Percentiles rank a stretch among this genome's conserved stretches.
Evolutionary conservation across 2,888 invertebrate genomes (phyloP).

Genomic region (Trichogramma dendrolimi): DNA sequence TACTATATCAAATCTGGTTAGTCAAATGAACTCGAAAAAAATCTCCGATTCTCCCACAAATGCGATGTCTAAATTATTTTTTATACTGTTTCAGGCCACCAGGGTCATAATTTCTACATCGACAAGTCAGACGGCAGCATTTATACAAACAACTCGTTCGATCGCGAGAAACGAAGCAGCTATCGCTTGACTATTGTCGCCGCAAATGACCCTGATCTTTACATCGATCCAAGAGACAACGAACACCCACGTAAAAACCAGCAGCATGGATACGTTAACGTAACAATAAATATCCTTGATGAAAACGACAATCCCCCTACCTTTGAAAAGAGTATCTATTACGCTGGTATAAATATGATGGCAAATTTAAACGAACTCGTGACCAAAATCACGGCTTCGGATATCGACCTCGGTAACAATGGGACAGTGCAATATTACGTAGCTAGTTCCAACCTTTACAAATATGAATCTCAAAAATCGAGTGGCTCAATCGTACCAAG

Average conservation of each 20-base stretch:
- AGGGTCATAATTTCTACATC: slow-evolving; percentile 71
- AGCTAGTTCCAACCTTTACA: slow-evolving; percentile 74
- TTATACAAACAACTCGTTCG: slow-evolving; percentile 74
- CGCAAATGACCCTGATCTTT: slow-evolving; percentile 76
- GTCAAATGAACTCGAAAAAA: slow-evolving; percentile 1
- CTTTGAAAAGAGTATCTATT: slow-evolving; percentile 64
- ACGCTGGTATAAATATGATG: slow-evolving; percentile 73
- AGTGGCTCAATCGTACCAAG: slow-evolving; percentile 85
- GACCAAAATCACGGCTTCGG: slow-evolving; percentile 71
- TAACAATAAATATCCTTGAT: slow-evolving; percentile 70
- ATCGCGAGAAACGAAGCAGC: slow-evolving; percentile 72
- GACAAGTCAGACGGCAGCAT: slow-evolving; percentile 78
- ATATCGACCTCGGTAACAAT: slow-evolving; percentile 79
- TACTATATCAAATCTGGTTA: slow-evolving; percentile 68
- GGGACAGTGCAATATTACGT: slow-evolving; percentile 79
- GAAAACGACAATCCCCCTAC: slow-evolving; percentile 81
- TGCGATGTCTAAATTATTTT: not conserved
- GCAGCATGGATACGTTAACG: slow-evolving; percentile 69
- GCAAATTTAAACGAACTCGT: slow-evolving; percentile 73
- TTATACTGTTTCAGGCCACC: slow-evolving; percentile 61
- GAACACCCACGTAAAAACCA: slow-evolving; percentile 36
- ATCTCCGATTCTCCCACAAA: not conserved
- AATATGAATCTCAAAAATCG: slow-evolving; percentile 69
- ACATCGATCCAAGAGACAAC: slow-evolving; percentile 53
- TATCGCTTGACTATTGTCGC: slow-evolving; percentile 78